A percentile compares a stretch with the other conserved stretches of the same genome.
Evolutionary conservation across 2,113 vertebrate genomes (phyloP).

Genomic region (Lanius ludovicianus): DNA sequence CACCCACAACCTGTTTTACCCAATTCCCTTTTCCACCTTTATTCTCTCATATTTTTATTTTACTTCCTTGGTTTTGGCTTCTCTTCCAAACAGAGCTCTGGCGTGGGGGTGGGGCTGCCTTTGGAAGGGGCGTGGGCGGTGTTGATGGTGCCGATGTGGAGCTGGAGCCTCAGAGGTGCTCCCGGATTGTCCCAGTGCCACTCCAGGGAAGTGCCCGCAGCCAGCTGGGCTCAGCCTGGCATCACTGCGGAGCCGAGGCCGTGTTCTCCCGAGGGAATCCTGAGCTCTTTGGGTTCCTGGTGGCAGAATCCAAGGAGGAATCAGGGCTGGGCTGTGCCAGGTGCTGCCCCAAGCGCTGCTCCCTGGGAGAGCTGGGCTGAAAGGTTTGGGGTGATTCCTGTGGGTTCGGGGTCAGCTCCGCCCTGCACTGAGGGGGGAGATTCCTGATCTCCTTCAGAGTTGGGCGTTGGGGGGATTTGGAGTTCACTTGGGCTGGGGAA

Average conservation of each 20-base stretch:
- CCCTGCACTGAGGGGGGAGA: background rate
- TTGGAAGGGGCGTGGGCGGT: background rate
- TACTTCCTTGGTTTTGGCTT: background rate
- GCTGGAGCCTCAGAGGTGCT: background rate
- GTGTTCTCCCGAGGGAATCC: background rate
- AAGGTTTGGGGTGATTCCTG: background rate
- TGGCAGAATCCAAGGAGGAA: background rate
- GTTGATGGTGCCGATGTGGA: background rate
- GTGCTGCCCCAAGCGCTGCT: background rate
- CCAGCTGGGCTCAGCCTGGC: background rate
- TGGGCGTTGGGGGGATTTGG: background rate
- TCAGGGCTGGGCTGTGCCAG: background rate
- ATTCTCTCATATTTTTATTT: background rate
- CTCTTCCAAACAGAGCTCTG: background rate
- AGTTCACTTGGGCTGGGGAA: background rate
- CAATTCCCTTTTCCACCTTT: slow-evolving; percentile 6
- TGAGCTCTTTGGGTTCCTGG: background rate
- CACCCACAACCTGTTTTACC: slow-evolving; percentile 17
- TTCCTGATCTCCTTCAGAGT: fast-evolving
- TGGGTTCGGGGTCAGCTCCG: background rate
- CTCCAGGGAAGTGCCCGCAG: background rate
- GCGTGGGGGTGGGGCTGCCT: background rate
- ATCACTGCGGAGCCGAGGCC: background rate
- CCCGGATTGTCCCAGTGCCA: background rate
- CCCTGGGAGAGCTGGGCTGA: fast-evolving